Evolutionary conservation across 1,140 invertebrate species (phyloP).

Genomic region (Orussus abietinus): DNA sequence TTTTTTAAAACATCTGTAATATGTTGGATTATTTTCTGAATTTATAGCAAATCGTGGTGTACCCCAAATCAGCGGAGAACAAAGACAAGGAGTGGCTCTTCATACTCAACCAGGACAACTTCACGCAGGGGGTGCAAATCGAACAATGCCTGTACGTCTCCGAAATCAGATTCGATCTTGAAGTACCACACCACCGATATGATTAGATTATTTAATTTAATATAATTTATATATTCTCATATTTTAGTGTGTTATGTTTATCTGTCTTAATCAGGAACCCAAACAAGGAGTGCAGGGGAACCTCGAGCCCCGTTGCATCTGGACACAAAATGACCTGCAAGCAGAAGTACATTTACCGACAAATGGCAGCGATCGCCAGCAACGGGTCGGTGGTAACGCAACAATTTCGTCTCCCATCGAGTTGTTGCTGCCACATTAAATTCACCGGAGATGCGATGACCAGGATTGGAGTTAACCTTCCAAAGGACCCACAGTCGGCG

Average conservation of each 20-base stretch:
- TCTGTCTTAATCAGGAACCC: too few species aligned
- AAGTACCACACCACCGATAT: too few species aligned
- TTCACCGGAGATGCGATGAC: conserved; percentile 17
- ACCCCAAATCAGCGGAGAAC: conserved; percentile 49
- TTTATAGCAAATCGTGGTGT: conserved; percentile 45
- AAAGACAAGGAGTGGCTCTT: conserved; percentile 55
- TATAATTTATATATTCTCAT: too few species aligned
- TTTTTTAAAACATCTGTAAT: not conserved
- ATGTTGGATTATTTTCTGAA: conserved; percentile 3
- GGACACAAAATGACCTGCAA: conserved; percentile 57
- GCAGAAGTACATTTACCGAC: conserved; percentile 61
- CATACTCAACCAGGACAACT: conserved; percentile 57
- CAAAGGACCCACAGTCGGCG: not conserved
- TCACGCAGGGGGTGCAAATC: conserved; percentile 48
- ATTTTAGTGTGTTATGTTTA: too few species aligned
- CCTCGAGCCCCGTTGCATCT: conserved; percentile 42
- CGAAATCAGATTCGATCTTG: conserved; percentile 8
- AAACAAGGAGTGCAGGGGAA: conserved; percentile 36
- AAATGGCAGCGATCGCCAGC: conserved; percentile 53
- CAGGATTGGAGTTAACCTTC: conserved; percentile 13
- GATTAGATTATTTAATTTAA: too few species aligned
- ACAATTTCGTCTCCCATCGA: conserved; percentile 59
- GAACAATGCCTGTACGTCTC: conserved; percentile 16
- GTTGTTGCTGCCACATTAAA: conserved; percentile 59
- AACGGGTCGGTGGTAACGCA: conserved; percentile 51